Conservation (phyloP, 2,797 vertebrate species). For the Dicrostonyx torquatus region DNA sequence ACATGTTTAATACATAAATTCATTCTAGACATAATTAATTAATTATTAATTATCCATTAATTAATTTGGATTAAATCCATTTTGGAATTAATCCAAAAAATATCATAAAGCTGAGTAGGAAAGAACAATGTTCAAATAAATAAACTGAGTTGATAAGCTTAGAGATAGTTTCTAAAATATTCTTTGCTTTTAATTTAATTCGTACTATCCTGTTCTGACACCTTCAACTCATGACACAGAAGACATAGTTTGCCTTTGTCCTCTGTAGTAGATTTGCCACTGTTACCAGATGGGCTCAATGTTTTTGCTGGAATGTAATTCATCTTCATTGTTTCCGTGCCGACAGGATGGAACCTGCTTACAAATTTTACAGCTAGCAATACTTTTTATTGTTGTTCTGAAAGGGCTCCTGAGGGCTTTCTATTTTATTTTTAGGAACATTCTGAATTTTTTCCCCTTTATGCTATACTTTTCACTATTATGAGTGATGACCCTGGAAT, state of each 20-base stretch:
- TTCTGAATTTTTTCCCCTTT: slow-evolving; percentile 68
- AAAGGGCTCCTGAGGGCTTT: slow-evolving; percentile 81
- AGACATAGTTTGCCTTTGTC: slow-evolving; percentile 70
- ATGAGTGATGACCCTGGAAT: slow-evolving; percentile 81
- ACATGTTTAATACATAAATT: background rate
- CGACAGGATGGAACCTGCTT: slow-evolving; percentile 81
- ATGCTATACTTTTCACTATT: slow-evolving; percentile 79
- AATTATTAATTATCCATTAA: too few relatives aligned
- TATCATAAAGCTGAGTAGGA: background rate
- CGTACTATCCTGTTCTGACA: slow-evolving; percentile 3
- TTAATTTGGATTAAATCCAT: too few relatives aligned
- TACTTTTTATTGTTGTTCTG: slow-evolving; percentile 84
- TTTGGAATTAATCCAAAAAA: background rate
- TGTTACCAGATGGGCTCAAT: slow-evolving; percentile 69
- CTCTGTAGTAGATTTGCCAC: slow-evolving; percentile 56
- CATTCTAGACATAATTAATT: too few relatives aligned
- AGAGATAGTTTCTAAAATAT: slow-evolving; percentile 14
- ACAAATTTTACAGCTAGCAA: slow-evolving; percentile 83
- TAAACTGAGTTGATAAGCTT: background rate
- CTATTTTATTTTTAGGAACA: slow-evolving; percentile 84
- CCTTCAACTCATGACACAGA: slow-evolving; percentile 59
- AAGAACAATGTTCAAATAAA: background rate
- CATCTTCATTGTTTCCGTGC: slow-evolving; percentile 82
- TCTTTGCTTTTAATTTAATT: slow-evolving; percentile 33
- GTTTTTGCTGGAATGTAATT: slow-evolving; percentile 79